Evolutionary conservation across 2,888 invertebrate genomes (phyloP).

Genomic region (Galerucella nymphaeae): DNA sequence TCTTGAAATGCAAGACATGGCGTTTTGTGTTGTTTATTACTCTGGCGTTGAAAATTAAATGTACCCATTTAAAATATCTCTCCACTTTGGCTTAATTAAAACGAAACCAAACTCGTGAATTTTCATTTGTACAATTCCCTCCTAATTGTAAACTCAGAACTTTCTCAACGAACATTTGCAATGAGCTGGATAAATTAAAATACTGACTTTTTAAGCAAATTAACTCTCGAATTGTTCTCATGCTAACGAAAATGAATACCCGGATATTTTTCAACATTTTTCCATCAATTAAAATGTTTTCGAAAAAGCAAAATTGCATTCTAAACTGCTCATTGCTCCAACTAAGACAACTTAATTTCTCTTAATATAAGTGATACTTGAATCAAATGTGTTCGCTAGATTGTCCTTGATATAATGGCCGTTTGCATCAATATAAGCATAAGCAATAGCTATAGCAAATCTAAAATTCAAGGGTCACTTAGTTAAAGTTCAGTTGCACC

Average conservation of each 20-base stretch:
- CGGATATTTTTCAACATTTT: not conserved
- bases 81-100: constrained; percentile 51
- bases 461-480: too few relatives aligned
- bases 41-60: constrained; percentile 42
- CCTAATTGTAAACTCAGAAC: constrained; percentile 45
- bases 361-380: too few relatives aligned
- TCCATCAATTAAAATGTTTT: too few relatives aligned
- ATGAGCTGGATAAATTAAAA: constrained; percentile 25
- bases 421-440: too few relatives aligned
- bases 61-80: constrained; percentile 49
- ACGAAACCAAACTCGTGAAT: constrained; percentile 51
- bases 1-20: constrained; percentile 40
- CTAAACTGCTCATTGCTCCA: too few relatives aligned
- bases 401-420: too few relatives aligned
- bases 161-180: constrained; percentile 13
- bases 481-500: too few relatives aligned
- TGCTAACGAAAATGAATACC: constrained; percentile 7
- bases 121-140: constrained; percentile 48
- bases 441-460: too few relatives aligned
- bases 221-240: constrained; percentile 1
- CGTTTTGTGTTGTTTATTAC: constrained; percentile 42
- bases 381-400: too few relatives aligned
- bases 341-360: too few relatives aligned
- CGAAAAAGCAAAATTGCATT: too few relatives aligned
- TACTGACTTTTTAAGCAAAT: constrained; percentile 28